Evolutionary conservation across 2,888 invertebrate genomes (phyloP), one percentile per base, ranked within the genome.

Genomic region (Gisinianus flammeolus): DNA sequence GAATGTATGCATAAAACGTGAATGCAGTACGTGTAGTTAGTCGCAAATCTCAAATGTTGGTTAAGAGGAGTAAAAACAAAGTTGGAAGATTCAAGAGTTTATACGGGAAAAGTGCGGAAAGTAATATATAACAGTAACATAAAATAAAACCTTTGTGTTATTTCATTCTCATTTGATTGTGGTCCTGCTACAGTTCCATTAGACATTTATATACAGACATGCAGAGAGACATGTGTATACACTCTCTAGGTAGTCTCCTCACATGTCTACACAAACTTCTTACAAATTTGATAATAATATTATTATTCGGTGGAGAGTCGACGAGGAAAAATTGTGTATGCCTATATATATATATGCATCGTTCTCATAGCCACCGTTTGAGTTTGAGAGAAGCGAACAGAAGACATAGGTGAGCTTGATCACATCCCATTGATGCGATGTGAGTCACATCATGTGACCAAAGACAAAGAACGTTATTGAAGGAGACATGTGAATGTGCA

Each of bases 61-160:
- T 35, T 35, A 68, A 19, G 22, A n/a, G 19, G 22, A 19, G 44
- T 44, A 44, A 44, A 44, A 44, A 67, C 33, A 30, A 31, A 67
- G 31, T 67, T 67, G 16, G 67, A 30, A 19, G 31, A 67, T 67
- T 67, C 44, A 44, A 44, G 44, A 44, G 76, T 24, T 62, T 28
- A 1, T 44, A 44, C 44, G 62, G 26, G 62, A 62, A 22, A 68
- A 62, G 76, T 69, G 78, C 78, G 73, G 78, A 78, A 78, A 78
- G 78, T 78, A 74, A 74, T 44, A 19, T 44, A 44, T 70, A 79
- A 75, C 71, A 79, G 74, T 74, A 70, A 70, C 26, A 56, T 64
- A 31, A 79, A 76, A 75, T 52, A 31, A 79, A 76, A 75, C 64
- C 73, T 79, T 79, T 79, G 75, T 79, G 75, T 79, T 76, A 76